Percentiles rank a stretch among this genome's conserved stretches.
phyloP scores from a whole-genome alignment of 2,113 vertebrate genomes.

The Xyrauchen texanus region DNA sequence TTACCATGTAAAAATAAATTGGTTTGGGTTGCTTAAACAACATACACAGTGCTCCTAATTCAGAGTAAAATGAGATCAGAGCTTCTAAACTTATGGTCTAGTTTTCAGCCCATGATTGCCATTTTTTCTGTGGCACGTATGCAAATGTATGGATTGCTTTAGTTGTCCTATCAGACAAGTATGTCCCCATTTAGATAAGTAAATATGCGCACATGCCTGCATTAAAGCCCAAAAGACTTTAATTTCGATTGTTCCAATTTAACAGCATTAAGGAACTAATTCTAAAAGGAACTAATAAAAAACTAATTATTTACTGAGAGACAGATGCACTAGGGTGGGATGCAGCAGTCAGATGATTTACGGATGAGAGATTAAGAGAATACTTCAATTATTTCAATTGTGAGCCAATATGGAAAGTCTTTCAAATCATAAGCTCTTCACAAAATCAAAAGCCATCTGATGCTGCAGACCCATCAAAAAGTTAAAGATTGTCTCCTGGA shows the following conservation, averaged over 20 bases:
- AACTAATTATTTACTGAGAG: slow-evolving; percentile 14
- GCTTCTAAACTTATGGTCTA: no score
- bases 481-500: neutral
- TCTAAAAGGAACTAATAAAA: no score
- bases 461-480: neutral
- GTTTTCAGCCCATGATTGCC: no score
- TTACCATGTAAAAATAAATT: no score
- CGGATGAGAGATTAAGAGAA: slow-evolving; percentile 15
- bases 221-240: slow-evolving; percentile 25
- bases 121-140: no score
- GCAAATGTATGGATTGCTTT: no score
- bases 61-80: no score
- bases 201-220: slow-evolving; percentile 7
- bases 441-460: slow-evolving; percentile 3
- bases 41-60: no score
- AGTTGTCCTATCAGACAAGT: no score
- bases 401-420: neutral
- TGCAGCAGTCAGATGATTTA: slow-evolving; percentile 6
- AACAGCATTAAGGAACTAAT: slow-evolving; percentile 36
- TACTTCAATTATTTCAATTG: neutral
- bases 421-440: neutral
- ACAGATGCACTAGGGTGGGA: slow-evolving; percentile 37
- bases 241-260: slow-evolving; percentile 40
- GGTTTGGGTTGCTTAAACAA: no score
- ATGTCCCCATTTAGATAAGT: no score